Evolutionary conservation across 1,140 invertebrate genomes (phyloP).

Genomic region (Penaeus vannamei): DNA sequence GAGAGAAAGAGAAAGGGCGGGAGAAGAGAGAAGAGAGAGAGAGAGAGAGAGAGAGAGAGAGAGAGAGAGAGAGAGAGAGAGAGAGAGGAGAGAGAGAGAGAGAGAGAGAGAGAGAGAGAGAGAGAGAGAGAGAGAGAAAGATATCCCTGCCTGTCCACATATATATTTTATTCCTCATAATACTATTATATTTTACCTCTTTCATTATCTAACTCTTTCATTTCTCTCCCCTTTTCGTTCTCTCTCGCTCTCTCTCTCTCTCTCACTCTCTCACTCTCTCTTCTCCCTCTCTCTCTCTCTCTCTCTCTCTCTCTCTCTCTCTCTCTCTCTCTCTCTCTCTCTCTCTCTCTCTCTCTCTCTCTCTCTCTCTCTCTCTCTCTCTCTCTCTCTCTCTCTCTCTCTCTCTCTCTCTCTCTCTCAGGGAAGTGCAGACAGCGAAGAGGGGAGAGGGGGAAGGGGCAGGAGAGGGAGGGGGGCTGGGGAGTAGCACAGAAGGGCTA

Average conservation of each 20-base stretch:
- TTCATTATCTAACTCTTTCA: background rate
- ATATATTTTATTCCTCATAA: too few species aligned
- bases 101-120: background rate
- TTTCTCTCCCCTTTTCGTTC: too few species aligned
- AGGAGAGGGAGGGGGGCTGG: too few species aligned
- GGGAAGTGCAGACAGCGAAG: too few species aligned
- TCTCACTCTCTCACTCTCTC: background rate
- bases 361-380: background rate
- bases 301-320: conserved; percentile 40
- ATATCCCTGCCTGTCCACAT: too few species aligned
- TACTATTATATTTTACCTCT: too few species aligned
- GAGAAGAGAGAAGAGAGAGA: conserved; percentile 17
- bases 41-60: conserved; percentile 43
- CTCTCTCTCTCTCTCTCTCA: too few species aligned
- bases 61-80: conserved; percentile 47
- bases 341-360: conserved; percentile 39
- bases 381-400: too few species aligned
- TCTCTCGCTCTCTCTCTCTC: conserved; percentile 16
- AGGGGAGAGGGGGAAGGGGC: too few species aligned
- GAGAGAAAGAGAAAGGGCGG: background rate
- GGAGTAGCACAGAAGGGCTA: too few species aligned
- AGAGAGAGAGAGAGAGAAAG: too few species aligned
- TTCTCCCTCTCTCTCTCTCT: conserved; percentile 12
- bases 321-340: conserved; percentile 41
- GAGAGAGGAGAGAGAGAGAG: background rate